Conservation (phyloP, 2,888 invertebrate species). For the Leptarthrus brevirostris region DNA sequence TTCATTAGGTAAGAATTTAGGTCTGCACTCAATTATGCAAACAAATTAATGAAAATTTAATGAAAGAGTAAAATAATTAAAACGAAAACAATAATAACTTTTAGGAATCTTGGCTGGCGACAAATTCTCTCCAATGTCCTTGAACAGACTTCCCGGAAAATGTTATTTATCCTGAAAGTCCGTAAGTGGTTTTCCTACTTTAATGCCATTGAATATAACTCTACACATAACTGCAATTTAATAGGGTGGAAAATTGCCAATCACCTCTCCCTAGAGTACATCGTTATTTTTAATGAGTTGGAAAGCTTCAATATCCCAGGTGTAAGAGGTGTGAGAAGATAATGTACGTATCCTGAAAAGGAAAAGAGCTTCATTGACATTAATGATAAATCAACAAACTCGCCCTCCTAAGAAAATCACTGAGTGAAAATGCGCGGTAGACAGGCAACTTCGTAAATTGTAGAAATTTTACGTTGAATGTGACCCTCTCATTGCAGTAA, state of each 20-base stretch:
- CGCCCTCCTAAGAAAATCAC: not conserved
- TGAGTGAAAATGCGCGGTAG: not conserved
- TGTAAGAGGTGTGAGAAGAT: not conserved
- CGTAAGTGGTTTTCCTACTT: conserved; percentile 7
- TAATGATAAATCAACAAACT: conserved; percentile 42
- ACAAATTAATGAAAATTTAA: too few species aligned
- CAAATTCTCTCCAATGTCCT: not conserved
- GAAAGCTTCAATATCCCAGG: conserved; percentile 24
- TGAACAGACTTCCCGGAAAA: not conserved
- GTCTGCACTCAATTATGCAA: too few species aligned
- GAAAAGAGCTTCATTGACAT: conserved; percentile 17
- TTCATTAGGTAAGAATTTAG: too few species aligned
- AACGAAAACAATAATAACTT: not conserved
- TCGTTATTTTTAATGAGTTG: conserved; percentile 46
- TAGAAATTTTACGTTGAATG: too few species aligned
- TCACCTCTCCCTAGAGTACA: conserved; percentile 41
- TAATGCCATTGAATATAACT: conserved; percentile 22
- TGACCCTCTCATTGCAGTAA: too few species aligned
- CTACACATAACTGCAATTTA: conserved; percentile 42
- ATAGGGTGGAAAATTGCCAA: conserved; percentile 47
- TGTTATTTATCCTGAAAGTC: conserved; percentile 7
- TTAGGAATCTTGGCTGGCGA: not conserved
- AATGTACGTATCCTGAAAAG: not conserved
- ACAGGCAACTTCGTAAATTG: not conserved
- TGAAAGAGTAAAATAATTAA: not conserved